phyloP scores from a whole-genome alignment of 2,888 invertebrate genomes.

The Dryobota labecula region DNA sequence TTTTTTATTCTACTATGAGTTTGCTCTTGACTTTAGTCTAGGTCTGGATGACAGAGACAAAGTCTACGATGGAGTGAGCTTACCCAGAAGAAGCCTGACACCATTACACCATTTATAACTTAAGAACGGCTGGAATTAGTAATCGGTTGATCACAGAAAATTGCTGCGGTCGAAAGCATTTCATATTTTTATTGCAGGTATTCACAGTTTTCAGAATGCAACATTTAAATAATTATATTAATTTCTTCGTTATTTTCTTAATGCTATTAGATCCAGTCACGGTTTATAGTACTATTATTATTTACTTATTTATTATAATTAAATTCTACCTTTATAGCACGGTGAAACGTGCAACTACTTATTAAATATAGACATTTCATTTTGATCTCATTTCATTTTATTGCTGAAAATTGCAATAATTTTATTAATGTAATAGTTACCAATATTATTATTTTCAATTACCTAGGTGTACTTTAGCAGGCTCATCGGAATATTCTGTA shows the following conservation, averaged over 20 bases:
- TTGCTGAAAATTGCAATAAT: constrained; percentile 11
- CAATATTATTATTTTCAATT: constrained; percentile 18
- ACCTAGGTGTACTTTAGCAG: neutral
- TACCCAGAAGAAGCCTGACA: no score
- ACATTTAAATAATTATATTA: constrained; percentile 10
- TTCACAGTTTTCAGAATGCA: constrained; percentile 35
- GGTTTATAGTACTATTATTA: constrained; percentile 28
- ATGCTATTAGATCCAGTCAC: constrained; percentile 37
- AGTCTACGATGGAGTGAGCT: no score
- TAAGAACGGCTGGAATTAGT: neutral
- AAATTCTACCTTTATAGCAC: constrained; percentile 15
- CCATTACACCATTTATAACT: no score
- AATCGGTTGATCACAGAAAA: neutral
- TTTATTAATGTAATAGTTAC: neutral
- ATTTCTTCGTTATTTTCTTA: constrained; percentile 23
- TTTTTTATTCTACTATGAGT: no score
- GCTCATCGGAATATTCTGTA: neutral
- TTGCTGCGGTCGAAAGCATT: neutral
- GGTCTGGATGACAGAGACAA: no score
- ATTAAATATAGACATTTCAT: constrained; percentile 1
- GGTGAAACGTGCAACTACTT: neutral
- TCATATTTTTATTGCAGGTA: constrained; percentile 11
- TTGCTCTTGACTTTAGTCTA: no score
- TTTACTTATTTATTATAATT: constrained; percentile 25
- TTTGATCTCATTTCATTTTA: constrained; percentile 26